Evolutionary conservation across 1,140 invertebrate genomes (phyloP), one percentile per base, ranked within the genome.

Genomic region (Linepithema humile): DNA sequence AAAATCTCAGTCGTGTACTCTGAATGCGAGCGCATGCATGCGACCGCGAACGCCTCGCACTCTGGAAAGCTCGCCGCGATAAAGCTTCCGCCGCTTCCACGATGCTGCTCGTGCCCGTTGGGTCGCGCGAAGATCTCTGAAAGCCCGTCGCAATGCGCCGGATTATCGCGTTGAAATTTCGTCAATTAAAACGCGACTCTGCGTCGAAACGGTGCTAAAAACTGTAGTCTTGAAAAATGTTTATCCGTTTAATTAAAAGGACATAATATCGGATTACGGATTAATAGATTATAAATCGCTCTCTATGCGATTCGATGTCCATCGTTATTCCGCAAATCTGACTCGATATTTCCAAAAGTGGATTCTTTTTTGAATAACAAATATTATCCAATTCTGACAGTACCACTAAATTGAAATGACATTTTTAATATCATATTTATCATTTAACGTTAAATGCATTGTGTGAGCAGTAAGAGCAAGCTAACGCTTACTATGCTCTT

Each of bases 31-130:
- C 62, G 38, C 40, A 48, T 60, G 48, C 62, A 73, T 57, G 35
- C 35, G 23, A 5, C n/a, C 40, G 50, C 60, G 43, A 84, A 80
- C 50, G 57, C 65, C 65, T 85, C 73, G 60, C 65, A 35, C 45
- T 65, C 53, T 73, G 38, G 57, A 88, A 65, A 67, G 26, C 73
- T 74, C 74, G 40, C 53, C 82, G 74, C 43, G 83, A 78, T 80
- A 78, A 89, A 88, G 65, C 87, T 50, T 70, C 60, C 32, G 40
- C 55, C 45, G 75, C 40, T 72, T 75, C 65, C 15, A 59, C 45
- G 57, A 55, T 72, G 35, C 72, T 84, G 40, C 73, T 69, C 85
- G 38, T 45, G 70, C 3, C 40, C 9, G 57, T 60, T 65, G 26
- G 23, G 43, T 57, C 40, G 62, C 70, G 32, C 12, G 17, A 57